Evolutionary conservation across 2,797 vertebrate genomes (phyloP), one percentile per base, ranked within the genome.

Genomic region (Tympanoctomys barrerae): DNA sequence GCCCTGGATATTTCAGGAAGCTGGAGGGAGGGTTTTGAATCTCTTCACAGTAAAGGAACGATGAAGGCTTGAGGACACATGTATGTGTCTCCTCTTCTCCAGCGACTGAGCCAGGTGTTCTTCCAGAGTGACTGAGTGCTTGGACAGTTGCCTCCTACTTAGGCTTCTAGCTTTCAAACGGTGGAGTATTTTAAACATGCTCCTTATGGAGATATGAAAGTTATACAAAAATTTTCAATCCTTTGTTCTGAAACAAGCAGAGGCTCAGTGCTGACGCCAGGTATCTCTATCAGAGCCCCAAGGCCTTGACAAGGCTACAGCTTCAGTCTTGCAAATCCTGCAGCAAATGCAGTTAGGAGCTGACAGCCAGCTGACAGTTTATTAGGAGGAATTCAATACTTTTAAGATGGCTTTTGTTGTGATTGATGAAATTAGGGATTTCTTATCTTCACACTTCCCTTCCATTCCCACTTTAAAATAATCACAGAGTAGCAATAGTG

Each of bases 331-430:
- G 33, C 66, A 82, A 61, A 82, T 85, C 82, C 36, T 21, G 28
- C 49, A 46, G 66, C 57, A 75, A 83, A 87, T 61, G 24, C 22
- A 82, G 39, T 81, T 87, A 90, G 77, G 24, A 70, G 77, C 91
- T 94, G 93, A 95, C 57, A 91, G 88, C 81, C 61, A 62, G 61
- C 88, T 91, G 87, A 92, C 84, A 86, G 87, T 86, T 96, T 88
- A 78, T 95, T 96, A 78, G 96, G 59, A 81, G 82, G 62, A 96
- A 96, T 94, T 91, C 75, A 94, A 21, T 94, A 93, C 93, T 85
- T 90, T 36, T n/a, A 95, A 87, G 81, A 71, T 70, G 31, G 33
- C 31, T 93, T 81, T 93, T 95, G 28, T 95, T 90, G 84, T 79
- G 81, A 93, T 22, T 90, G 93, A 93, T 95, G 54, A 96, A 94